Percentiles rank a stretch among this genome's conserved stretches.
Conservation (phyloP, 2,888 invertebrate genomes). For the Epinotia bilunana region DNA sequence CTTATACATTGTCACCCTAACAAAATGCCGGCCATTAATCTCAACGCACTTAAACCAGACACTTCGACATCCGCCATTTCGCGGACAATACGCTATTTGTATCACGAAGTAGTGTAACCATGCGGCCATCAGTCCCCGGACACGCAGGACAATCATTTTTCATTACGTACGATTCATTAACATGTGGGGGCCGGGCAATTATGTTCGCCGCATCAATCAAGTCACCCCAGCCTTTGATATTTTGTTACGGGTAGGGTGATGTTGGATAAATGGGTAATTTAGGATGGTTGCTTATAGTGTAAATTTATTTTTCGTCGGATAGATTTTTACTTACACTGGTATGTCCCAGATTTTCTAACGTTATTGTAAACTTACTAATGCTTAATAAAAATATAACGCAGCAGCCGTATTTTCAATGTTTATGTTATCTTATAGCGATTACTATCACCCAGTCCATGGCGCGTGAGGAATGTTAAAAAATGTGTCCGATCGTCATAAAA, state of each 20-base stretch:
- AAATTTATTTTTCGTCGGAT: conserved; percentile 10
- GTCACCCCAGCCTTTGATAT: conserved; percentile 72
- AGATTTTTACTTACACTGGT: not conserved
- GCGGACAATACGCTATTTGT: conserved; percentile 62
- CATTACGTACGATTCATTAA: conserved; percentile 82
- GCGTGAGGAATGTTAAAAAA: too few species aligned
- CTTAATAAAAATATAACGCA: not conserved
- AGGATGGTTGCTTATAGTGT: conserved; percentile 19
- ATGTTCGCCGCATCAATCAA: conserved; percentile 78
- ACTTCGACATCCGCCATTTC: conserved; percentile 45
- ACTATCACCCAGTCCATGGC: too few species aligned
- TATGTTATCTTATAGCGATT: too few species aligned
- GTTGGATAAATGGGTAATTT: conserved; percentile 39
- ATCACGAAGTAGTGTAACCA: conserved; percentile 68
- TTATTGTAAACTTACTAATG: not conserved
- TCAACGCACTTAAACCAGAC: conserved; percentile 39
- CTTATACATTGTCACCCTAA: conserved; percentile 26
- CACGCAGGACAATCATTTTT: conserved; percentile 73
- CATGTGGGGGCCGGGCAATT: conserved; percentile 78
- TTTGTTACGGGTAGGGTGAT: conserved; percentile 56
- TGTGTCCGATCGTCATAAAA: too few species aligned
- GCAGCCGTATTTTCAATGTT: too few species aligned
- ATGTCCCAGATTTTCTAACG: not conserved
- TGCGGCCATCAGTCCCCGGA: conserved; percentile 57
- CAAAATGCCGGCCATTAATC: conserved; percentile 38